Percentiles rank a stretch among this genome's conserved stretches.
These are phyloP conservation scores for Hesperia comma DNA, from an alignment of 2,888 invertebrate genomes.

Conservation along the genomic window DNA sequence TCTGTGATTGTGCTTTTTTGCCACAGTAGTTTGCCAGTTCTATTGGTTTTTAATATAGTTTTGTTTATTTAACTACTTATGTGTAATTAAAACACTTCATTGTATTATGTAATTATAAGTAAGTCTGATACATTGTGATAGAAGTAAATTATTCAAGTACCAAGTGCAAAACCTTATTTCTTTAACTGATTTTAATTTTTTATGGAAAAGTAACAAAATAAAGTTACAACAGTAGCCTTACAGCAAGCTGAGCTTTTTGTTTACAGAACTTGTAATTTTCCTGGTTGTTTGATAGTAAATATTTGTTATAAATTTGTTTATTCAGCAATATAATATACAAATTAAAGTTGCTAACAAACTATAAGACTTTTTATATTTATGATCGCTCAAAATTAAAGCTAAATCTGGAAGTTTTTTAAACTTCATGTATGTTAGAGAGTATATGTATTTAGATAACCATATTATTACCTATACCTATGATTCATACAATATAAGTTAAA, in stretches of 20 bases:
- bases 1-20: constrained; percentile 59
- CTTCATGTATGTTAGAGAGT: neutral
- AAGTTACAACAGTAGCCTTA: neutral
- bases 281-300: constrained; percentile 2
- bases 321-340: neutral
- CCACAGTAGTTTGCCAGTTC: constrained; percentile 48
- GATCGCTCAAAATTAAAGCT: constrained; percentile 4
- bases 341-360: neutral
- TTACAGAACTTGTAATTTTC: neutral
- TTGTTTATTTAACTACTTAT: constrained; percentile 51
- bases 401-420: neutral
- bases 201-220: neutral
- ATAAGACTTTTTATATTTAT: constrained; percentile 2
- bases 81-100: constrained; percentile 48
- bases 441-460: neutral
- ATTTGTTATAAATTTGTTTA: neutral
- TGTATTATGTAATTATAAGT: constrained; percentile 55
- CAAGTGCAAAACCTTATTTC: constrained; percentile 29
- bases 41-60: constrained; percentile 48
- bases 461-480: neutral
- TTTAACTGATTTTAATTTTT: neutral
- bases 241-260: neutral
- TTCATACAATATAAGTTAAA: neutral
- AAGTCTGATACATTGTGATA: constrained; percentile 73
- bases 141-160: constrained; percentile 62